phyloP scores from a whole-genome alignment of 2,113 vertebrate species.

The Semnornis frantzii region DNA sequence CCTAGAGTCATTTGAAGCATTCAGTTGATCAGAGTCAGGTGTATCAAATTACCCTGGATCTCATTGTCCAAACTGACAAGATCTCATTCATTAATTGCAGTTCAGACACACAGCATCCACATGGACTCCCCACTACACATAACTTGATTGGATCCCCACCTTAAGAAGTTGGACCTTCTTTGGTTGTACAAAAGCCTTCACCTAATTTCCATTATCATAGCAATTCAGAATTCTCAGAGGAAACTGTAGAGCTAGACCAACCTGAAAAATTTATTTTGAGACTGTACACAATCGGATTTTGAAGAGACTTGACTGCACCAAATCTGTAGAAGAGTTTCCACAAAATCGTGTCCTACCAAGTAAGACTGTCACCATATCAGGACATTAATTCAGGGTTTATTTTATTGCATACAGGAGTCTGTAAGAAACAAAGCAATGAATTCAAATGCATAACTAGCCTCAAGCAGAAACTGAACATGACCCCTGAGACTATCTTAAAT shows the following conservation, averaged over 20 bases:
- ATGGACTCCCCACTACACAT: accelerated
- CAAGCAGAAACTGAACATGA: background rate
- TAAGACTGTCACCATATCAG: background rate
- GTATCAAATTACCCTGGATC: background rate
- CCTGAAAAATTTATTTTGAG: background rate
- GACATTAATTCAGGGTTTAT: background rate
- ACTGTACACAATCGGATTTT: background rate
- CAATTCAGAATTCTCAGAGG: background rate
- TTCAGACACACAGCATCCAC: background rate
- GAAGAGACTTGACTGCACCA: background rate
- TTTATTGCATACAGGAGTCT: background rate
- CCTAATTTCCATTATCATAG: background rate
- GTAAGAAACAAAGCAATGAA: background rate
- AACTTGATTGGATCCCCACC: background rate
- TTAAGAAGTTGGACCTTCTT: background rate
- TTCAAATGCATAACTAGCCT: background rate
- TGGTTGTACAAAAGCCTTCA: background rate
- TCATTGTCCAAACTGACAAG: background rate
- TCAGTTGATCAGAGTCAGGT: background rate
- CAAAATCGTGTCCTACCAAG: background rate
- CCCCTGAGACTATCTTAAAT: background rate
- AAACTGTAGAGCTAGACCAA: background rate
- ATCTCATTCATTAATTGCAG: background rate
- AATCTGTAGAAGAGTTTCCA: background rate
- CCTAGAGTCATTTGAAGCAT: background rate